A percentile compares a stretch with the other conserved stretches of the same genome.
Evolutionary conservation across 2,888 invertebrate species (phyloP).

Genomic region (Eulithis testata): DNA sequence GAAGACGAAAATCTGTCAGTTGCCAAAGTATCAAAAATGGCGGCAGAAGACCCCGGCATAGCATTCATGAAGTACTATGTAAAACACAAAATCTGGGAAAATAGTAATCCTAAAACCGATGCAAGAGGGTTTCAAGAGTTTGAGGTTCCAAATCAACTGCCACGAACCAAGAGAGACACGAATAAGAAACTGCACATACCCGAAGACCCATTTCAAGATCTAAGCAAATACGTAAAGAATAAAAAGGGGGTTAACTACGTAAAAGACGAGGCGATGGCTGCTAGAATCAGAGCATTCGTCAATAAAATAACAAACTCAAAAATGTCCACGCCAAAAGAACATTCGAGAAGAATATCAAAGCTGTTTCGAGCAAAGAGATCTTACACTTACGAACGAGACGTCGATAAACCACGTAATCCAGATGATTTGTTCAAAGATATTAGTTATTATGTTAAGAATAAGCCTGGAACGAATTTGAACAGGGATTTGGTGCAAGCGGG

Average conservation of each 20-base stretch:
- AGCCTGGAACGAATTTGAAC: constrained; percentile 50
- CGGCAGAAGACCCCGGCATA: constrained; percentile 49
- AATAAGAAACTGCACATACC: constrained; percentile 41
- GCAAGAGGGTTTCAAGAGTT: constrained; percentile 33
- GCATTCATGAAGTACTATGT: constrained; percentile 63
- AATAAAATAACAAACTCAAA: constrained; percentile 34
- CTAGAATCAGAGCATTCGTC: constrained; percentile 47
- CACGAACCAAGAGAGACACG: constrained; percentile 47
- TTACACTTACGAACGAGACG: constrained; percentile 42
- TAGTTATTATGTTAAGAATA: constrained; percentile 66
- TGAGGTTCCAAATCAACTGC: constrained; percentile 54
- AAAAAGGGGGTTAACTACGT: constrained; percentile 44
- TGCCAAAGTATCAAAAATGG: constrained; percentile 48
- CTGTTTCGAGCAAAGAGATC: constrained; percentile 42
- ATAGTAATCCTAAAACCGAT: constrained; percentile 49
- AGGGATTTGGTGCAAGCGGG: constrained; percentile 52
- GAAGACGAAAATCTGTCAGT: not conserved
- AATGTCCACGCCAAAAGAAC: constrained; percentile 13
- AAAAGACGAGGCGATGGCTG: constrained; percentile 42
- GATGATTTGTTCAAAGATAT: constrained; percentile 60
- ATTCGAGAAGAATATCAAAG: constrained; percentile 8
- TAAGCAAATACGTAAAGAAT: constrained; percentile 46
- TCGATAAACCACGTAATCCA: constrained; percentile 50
- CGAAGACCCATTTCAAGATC: constrained; percentile 49
- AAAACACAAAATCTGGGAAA: constrained; percentile 68